Evolutionary conservation across 2,888 invertebrate genomes (phyloP), one percentile per base, ranked within the genome.

Genomic region (Athrips mouffetella): DNA sequence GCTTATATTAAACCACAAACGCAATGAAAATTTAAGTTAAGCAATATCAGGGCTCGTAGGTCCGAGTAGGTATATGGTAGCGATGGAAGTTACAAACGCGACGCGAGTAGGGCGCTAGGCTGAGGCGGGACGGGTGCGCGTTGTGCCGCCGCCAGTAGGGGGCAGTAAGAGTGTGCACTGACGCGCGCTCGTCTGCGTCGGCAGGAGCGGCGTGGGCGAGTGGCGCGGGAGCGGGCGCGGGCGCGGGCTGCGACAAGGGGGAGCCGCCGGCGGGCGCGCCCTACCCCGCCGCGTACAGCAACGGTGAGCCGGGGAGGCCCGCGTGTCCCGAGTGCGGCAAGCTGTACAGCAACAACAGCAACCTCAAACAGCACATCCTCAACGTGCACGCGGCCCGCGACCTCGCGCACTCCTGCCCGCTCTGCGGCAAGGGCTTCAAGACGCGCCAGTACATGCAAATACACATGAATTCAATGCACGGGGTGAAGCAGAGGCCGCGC

Each of bases 401-500:
- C 49, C 89, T 89, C 63, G 88, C 89, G 74, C 90, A 91, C 79
- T 82, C 87, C 61, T 92, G 92, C 76, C 89, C 91, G 73, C 89
- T 91, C 59, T 92, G 92, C 84, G 89, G 81, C 73, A 92, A 92
- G 77, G 89, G 88, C 67, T 92, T 92, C 89, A 92, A 92, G 84
- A 92, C 92, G 58, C 91, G 91, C 79, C 92, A 92, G 81, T 92
- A 92, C 79, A 89, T 92, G 70, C 92, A 92, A 82, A 92, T 92
- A 75, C 92, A 92, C 77, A 84, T 92, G 80, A 83, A 92, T 71
- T 91, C 92, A 56, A 91, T 91, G 80, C 92, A 92, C 78, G 92
- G 92, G 62, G 91, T 92, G 59, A 84, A 91, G 67, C 84, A 92
- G 70, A 90, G 91, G 78, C 86, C 84, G 80, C 77, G 73, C 73